A percentile compares a stretch with the other conserved stretches of the same genome.
Conservation (phyloP, 2,113 vertebrate species). For the Amblyopsis rosae region DNA sequence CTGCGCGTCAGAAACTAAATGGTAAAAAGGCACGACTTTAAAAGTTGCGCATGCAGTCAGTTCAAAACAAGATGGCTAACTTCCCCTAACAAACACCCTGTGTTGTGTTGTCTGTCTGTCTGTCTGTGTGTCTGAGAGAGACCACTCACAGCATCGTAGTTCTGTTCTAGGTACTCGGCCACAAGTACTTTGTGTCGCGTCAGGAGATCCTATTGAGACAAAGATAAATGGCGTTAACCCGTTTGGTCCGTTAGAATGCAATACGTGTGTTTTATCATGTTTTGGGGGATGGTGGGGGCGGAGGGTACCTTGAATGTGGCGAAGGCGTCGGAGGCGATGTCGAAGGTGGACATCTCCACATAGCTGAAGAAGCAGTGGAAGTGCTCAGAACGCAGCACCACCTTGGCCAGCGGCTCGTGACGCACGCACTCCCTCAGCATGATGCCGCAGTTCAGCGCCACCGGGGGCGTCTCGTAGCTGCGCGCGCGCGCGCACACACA, state of each 20-base stretch:
- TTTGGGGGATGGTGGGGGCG: not conserved
- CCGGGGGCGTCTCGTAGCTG: constrained; percentile 92
- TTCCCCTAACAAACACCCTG: too few relatives aligned
- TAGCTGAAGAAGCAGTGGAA: constrained; percentile 94
- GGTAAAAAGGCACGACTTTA: too few relatives aligned
- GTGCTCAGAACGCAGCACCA: constrained; percentile 87
- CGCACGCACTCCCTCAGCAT: constrained; percentile 97
- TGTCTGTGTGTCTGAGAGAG: not conserved
- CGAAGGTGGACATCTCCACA: constrained; percentile 97
- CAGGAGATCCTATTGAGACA: constrained; percentile 84
- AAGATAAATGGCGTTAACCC: not conserved
- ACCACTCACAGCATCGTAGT: constrained; percentile 90
- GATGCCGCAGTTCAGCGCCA: constrained; percentile 94
- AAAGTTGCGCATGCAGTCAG: not conserved
- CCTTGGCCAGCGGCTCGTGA: constrained; percentile 93
- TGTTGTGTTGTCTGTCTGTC: not conserved
- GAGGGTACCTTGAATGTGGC: constrained; percentile 93
- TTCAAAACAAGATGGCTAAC: not conserved
- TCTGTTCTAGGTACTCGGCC: constrained; percentile 91
- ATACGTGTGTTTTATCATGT: too few relatives aligned
- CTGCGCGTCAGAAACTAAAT: too few relatives aligned
- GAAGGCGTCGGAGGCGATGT: constrained; percentile 97
- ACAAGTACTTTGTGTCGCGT: constrained; percentile 94
- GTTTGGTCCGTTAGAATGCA: not conserved
- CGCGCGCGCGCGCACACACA: not conserved